These are phyloP conservation scores for Drosophila borealis DNA, from an alignment of 2,888 invertebrate species.

Conservation along the genomic window DNA sequence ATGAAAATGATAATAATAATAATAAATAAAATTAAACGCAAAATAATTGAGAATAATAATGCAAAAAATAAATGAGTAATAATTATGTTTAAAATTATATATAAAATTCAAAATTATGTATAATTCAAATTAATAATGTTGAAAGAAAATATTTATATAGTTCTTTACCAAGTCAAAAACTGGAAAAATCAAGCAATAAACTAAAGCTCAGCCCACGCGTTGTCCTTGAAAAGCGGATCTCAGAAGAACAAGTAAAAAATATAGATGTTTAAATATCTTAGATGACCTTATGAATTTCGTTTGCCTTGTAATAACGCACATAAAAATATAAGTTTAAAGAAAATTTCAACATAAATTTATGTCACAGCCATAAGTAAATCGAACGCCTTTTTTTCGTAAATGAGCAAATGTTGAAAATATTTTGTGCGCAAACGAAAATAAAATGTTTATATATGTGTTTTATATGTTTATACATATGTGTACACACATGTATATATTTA, in stretches of 20 bases:
- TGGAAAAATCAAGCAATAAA: too few species aligned
- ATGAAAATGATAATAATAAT: constrained; percentile 2
- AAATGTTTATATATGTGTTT: constrained; percentile 43
- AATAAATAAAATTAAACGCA: constrained; percentile 10
- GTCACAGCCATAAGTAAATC: constrained; percentile 54
- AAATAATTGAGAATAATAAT: constrained; percentile 7
- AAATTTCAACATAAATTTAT: constrained; percentile 53
- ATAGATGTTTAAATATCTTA: constrained; percentile 1
- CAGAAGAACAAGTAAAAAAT: background rate
- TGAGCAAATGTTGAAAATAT: constrained; percentile 64
- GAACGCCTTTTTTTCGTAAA: constrained; percentile 38
- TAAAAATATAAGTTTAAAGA: constrained; percentile 19
- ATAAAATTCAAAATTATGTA: background rate
- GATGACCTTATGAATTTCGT: constrained; percentile 37
- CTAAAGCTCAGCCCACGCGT: background rate
- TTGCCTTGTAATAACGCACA: constrained; percentile 56
- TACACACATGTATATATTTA: constrained; percentile 3
- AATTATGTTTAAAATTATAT: background rate
- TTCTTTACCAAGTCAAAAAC: too few species aligned
- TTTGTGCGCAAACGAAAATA: constrained; percentile 63
- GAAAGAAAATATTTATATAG: background rate
- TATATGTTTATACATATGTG: constrained; percentile 4
- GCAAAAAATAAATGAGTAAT: background rate
- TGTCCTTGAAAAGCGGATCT: constrained; percentile 42
- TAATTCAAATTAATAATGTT: background rate